Base-by-base conservation (phyloP, 2,113 vertebrate genomes). In the Ranitomeya imitator region DNA sequence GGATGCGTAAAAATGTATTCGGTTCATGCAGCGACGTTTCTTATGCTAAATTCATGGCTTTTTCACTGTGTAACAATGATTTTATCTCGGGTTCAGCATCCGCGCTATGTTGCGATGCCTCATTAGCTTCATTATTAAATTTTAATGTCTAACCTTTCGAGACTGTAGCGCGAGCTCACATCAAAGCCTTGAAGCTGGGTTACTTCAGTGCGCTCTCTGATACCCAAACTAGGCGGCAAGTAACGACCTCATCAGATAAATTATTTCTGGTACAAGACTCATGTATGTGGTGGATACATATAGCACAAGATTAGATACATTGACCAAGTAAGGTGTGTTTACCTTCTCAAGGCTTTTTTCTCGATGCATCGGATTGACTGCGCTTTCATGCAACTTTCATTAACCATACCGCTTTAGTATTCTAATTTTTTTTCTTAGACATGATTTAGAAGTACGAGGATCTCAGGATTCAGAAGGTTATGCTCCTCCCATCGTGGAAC, bases 71-170 rank as follows among this genome's bases (percentile, higher is more conserved):
- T 85, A 89, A 89, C 82, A 85, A 89, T 89, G 81, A 89, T 89
- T 89, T 79, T 85, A 89, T 89, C 87, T 79, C 13, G 52, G 81
- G 45, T 65, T 79, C 73, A 69, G 73, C 61, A 89, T 85, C 71
- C 82, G 1, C n/a, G 87, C 82, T 52, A 37, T 59, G 87, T 69
- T 85, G 81, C 55, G 55, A 89, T 85, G 82, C 87, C 87, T 89
- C 87, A 89, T 89, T 89, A 88, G 87, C 67, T 85, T 79, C 74
- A 69, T 79, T 89, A 89, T 89, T 89, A 89, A 78, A 89, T 89
- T 88, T 85, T 89, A 89, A 89, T 89, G 87, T 71, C 73, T 89
- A 89, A 89, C 87, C 87, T 89, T 89, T 89, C 9, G 74, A 84
- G 87, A 89, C 63, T 89, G 87, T 89, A 88, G 73, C 73, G 21